These are phyloP conservation scores for Trichosurus vulpecula DNA, from an alignment of 2,797 vertebrate species.

Conservation along the genomic window DNA sequence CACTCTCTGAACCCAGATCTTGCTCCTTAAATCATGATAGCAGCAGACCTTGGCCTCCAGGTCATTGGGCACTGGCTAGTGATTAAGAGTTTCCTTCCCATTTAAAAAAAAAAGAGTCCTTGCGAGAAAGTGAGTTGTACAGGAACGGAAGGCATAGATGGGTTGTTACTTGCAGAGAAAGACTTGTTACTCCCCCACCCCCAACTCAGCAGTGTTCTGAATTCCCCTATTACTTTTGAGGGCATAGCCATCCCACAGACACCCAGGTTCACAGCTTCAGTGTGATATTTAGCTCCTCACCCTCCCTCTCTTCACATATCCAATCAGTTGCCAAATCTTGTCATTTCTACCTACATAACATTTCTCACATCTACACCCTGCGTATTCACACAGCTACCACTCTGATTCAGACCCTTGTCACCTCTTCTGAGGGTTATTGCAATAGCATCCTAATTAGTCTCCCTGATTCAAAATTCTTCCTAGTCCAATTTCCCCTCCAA, in stretches of 20 bases:
- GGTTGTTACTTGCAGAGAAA: background rate
- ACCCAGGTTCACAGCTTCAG: background rate
- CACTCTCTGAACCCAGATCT: background rate
- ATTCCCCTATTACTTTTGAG: background rate
- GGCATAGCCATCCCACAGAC: background rate
- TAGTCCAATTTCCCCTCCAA: background rate
- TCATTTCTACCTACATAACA: background rate
- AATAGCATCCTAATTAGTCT: background rate
- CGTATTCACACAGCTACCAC: background rate
- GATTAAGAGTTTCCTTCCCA: background rate
- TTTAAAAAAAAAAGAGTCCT: background rate
- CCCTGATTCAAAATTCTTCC: background rate
- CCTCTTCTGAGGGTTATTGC: background rate
- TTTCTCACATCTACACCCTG: background rate
- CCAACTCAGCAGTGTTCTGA: background rate
- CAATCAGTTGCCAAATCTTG: background rate
- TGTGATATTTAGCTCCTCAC: background rate
- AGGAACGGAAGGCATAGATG: background rate
- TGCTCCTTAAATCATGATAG: background rate
- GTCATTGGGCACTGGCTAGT: background rate
- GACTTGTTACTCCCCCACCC: background rate
- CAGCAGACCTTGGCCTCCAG: background rate
- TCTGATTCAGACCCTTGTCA: background rate
- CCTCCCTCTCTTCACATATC: background rate
- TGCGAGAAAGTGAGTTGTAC: background rate